Evolutionary conservation across 1,140 invertebrate species (phyloP).

Genomic region (Nautilus pompilius): DNA sequence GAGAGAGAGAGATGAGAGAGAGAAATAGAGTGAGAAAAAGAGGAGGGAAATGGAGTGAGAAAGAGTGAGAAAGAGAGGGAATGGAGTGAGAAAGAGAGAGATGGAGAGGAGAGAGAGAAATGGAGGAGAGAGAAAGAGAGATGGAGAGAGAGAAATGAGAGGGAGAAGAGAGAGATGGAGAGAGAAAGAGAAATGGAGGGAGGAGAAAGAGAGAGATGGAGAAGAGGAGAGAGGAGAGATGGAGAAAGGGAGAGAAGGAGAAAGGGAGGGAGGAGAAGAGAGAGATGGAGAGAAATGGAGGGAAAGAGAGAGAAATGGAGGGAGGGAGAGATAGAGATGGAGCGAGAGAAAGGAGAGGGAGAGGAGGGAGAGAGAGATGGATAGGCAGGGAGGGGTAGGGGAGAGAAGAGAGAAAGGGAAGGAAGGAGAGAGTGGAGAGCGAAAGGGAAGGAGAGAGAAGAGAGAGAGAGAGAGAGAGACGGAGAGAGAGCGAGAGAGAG

Average conservation of each 20-base stretch:
- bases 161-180: not conserved
- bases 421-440: too few relatives aligned
- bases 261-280: not conserved
- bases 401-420: too few relatives aligned
- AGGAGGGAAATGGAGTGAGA: not conserved
- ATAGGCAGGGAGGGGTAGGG: not conserved
- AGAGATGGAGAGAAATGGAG: not conserved
- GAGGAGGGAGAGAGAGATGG: not conserved
- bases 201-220: not conserved
- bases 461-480: too few relatives aligned
- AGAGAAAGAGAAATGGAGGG: not conserved
- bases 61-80: not conserved
- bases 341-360: too few relatives aligned
- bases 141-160: not conserved
- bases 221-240: not conserved
- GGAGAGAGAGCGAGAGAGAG: too few relatives aligned
- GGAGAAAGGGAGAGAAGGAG: not conserved
- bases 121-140: not conserved
- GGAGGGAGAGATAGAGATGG: not conserved
- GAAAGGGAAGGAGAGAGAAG: too few relatives aligned
- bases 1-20: not conserved
- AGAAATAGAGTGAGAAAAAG: not conserved
- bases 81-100: not conserved
- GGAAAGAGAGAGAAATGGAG: not conserved
- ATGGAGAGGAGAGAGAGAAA: not conserved